Base-by-base conservation (phyloP, 2,797 vertebrate species). In the Enteromius trimaculatus region DNA sequence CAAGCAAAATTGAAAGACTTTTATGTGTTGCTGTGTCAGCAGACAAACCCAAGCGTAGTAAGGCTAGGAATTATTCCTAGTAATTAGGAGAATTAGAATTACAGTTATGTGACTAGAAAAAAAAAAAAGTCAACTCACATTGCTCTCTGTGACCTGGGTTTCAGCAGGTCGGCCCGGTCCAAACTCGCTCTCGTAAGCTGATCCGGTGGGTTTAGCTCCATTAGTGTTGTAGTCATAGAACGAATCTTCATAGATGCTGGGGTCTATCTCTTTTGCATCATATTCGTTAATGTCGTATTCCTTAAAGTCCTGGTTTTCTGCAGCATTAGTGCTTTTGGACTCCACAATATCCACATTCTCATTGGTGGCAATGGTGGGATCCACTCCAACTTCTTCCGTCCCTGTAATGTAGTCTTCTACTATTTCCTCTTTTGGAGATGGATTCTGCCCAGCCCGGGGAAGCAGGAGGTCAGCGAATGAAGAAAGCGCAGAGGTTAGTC, bases 321-420 rank as follows among this genome's bases (percentile, higher is more conserved):
- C 53, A 2, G 90, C 91, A 10, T 23, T 19, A 5, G 77, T 78
- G 60, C 19, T 70, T 76, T 58, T 76, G n/a, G 51, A 51, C 51
- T 87, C 82, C 19, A 69, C 2, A 16, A 81, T 79, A 19, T 88
- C 87, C 42, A 69, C 68, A 23, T 51, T 85, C n/a, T 82, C 85
- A 34, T 75, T 77, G 31, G 75, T 66, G 68, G 75, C 95, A 89
- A 91, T 89, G 9, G 94, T 93, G 31, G 93, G 85, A 76, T 95
- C 94, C 21, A 85, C 90, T 39, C 92, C 95, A n/a, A 94, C 97
- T 95, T 99, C 95, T 91, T 99, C 97, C 92, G 95, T 95, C 87
- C 96, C 97, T 64, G 97, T 97, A 94, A 98, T 86, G 95, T 98
- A 98, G 94, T 99, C 97, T 90, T 99, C 97, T 89, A 96, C 95